Evolutionary conservation across 2,113 vertebrate genomes (phyloP).

Genomic region (Planiliza haematocheilus): DNA sequence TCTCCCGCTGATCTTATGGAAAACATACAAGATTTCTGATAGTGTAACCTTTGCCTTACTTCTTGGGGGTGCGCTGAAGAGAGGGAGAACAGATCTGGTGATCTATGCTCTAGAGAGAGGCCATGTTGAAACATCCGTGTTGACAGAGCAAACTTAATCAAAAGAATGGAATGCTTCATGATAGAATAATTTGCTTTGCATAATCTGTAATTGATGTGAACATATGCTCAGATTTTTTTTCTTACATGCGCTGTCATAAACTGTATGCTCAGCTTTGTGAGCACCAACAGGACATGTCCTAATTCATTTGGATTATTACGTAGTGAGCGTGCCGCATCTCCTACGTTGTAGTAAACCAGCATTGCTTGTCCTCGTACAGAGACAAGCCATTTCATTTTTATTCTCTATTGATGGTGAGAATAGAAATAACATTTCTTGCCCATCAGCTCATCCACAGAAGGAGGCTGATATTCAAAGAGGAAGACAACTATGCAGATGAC

Average conservation of each 20-base stretch:
- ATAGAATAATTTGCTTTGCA: constrained; percentile 67
- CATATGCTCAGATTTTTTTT: constrained; percentile 70
- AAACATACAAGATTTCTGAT: constrained; percentile 69
- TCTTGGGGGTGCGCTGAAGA: constrained; percentile 29
- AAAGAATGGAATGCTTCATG: constrained; percentile 52
- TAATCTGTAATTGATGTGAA: constrained; percentile 72
- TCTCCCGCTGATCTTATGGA: constrained; percentile 70
- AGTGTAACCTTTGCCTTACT: constrained; percentile 63
- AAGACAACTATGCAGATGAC: constrained; percentile 22
- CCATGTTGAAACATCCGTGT: constrained; percentile 24
- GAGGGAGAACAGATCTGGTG: constrained; percentile 6
- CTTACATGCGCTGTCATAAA: constrained; percentile 57
- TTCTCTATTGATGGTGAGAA: constrained; percentile 47
- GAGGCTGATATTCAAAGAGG: constrained; percentile 19
- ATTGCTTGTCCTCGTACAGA: constrained; percentile 22
- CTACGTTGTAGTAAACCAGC: constrained; percentile 17
- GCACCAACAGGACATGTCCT: constrained; percentile 39
- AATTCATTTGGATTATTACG: constrained; percentile 59
- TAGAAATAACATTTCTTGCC: constrained; percentile 42
- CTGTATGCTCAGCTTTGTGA: constrained; percentile 56
- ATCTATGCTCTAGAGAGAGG: constrained; percentile 5
- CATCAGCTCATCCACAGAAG: constrained; percentile 13
- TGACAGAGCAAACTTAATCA: constrained; percentile 61
- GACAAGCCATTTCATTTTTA: constrained; percentile 28
- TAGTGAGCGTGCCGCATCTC: constrained; percentile 9